phyloP scores from a whole-genome alignment of 2,113 vertebrate genomes.

The Furnarius figulus region DNA sequence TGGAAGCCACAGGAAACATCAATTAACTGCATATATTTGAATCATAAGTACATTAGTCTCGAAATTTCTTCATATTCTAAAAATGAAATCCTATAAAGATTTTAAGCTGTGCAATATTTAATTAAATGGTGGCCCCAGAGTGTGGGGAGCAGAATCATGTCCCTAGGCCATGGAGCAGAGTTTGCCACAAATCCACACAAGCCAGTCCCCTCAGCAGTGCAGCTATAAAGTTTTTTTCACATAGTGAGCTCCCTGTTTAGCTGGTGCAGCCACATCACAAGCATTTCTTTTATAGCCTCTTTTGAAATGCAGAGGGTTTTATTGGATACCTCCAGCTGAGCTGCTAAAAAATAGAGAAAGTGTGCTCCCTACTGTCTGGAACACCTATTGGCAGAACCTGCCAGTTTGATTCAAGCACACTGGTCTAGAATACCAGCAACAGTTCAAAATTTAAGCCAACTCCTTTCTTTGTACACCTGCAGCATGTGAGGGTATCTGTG shows the following conservation, averaged over 20 bases:
- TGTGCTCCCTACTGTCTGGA: constrained; percentile 50
- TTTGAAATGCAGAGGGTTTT: constrained; percentile 18
- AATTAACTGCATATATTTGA: constrained; percentile 68
- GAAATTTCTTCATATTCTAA: constrained; percentile 41
- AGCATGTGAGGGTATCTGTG: neutral
- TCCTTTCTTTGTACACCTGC: neutral
- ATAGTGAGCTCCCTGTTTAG: neutral
- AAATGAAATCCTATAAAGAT: constrained; percentile 28
- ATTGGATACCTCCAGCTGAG: neutral
- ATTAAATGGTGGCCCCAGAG: neutral
- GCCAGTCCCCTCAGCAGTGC: neutral
- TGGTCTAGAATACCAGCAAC: neutral
- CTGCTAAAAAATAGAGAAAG: constrained; percentile 39
- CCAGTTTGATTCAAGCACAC: neutral
- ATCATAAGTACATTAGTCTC: constrained; percentile 51
- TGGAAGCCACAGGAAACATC: constrained; percentile 66
- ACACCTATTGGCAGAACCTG: neutral
- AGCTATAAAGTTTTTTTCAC: neutral
- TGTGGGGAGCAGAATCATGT: neutral
- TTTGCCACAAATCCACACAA: neutral
- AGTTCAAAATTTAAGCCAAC: neutral
- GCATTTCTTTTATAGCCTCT: constrained; percentile 3
- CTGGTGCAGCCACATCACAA: neutral
- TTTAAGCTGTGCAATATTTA: constrained; percentile 10
- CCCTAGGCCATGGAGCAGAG: neutral